phyloP scores from a whole-genome alignment of 2,113 vertebrate species.

The Ochotona princeps region DNA sequence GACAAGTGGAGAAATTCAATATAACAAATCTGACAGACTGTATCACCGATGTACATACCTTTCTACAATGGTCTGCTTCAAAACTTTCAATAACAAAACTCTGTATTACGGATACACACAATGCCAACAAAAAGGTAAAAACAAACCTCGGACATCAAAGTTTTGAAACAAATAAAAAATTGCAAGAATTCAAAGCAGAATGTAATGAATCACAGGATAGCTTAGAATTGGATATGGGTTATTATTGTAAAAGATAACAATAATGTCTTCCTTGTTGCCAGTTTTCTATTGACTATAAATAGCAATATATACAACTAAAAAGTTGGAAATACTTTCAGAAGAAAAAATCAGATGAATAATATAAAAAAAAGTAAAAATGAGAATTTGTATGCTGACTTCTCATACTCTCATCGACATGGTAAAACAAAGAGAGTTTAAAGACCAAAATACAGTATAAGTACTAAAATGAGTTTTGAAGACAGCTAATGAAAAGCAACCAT shows the following conservation, averaged over 20 bases:
- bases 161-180: constrained; percentile 12
- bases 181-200: constrained; percentile 40
- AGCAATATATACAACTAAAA: not conserved
- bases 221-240: not conserved
- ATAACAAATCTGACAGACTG: not conserved
- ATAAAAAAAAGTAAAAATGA: constrained; percentile 40
- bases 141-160: not conserved
- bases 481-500: constrained; percentile 17
- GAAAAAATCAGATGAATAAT: constrained; percentile 16
- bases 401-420: not conserved
- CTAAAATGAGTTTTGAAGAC: constrained; percentile 47
- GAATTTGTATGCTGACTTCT: constrained; percentile 31
- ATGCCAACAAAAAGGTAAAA: not conserved
- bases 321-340: not conserved
- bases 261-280: not conserved
- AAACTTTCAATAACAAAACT: not conserved
- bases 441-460: constrained; percentile 36
- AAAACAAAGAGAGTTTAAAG: constrained; percentile 52
- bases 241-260: not conserved
- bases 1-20: not conserved
- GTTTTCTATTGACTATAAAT: not conserved
- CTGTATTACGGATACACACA: not conserved
- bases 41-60: not conserved
- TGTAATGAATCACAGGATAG: not conserved
- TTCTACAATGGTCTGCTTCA: not conserved